phyloP scores from a whole-genome alignment of 2,888 invertebrate genomes.

The Operophtera brumata region DNA sequence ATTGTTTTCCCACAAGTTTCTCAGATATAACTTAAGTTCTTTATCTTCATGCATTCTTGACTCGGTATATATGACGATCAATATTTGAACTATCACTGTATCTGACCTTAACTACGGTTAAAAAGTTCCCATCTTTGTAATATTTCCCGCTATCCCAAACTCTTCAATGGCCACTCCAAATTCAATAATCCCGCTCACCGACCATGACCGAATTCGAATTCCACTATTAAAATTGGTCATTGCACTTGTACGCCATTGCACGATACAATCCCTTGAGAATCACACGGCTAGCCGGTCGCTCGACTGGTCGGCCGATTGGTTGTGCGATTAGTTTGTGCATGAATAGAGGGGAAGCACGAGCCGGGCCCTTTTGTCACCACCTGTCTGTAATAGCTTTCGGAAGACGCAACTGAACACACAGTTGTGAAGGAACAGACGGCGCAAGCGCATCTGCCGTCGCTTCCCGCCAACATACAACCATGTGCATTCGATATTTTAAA shows the following conservation, averaged over 20 bases:
- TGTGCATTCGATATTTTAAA: slow-evolving; percentile 32
- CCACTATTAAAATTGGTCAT: slow-evolving; percentile 35
- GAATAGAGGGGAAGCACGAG: slow-evolving; percentile 67
- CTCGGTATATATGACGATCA: background rate
- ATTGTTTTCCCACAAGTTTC: background rate
- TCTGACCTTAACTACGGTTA: background rate
- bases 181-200: slow-evolving; percentile 28
- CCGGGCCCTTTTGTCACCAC: slow-evolving; percentile 72
- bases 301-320: slow-evolving; percentile 45
- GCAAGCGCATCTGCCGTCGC: slow-evolving; percentile 67
- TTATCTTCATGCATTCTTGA: background rate
- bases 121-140: background rate
- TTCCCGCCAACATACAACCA: slow-evolving; percentile 64
- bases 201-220: slow-evolving; percentile 34
- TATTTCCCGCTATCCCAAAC: slow-evolving; percentile 14
- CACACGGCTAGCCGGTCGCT: slow-evolving; percentile 20
- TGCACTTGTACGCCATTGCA: slow-evolving; percentile 29
- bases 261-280: slow-evolving; percentile 28
- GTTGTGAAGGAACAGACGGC: slow-evolving; percentile 51
- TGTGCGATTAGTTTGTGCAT: slow-evolving; percentile 21
- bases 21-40: background rate
- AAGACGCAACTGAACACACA: slow-evolving; percentile 56
- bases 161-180: slow-evolving; percentile 15
- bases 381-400: slow-evolving; percentile 76
- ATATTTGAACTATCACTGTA: background rate